Evolutionary conservation across 2,888 invertebrate genomes (phyloP).

Genomic region (Cheilosia pagana): DNA sequence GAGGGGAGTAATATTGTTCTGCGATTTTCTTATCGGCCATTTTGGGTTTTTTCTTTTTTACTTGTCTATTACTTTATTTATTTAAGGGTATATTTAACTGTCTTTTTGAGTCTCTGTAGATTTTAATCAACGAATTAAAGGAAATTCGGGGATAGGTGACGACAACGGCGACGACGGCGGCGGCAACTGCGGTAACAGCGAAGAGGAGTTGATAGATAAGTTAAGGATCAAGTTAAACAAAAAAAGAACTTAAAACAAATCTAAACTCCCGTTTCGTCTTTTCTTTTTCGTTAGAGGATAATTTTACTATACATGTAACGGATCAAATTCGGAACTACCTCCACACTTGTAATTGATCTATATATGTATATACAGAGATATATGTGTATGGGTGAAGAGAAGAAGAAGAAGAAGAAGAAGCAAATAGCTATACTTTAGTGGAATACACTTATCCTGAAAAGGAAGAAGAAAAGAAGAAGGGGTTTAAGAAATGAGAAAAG

Average conservation of each 20-base stretch:
- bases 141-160: slow-evolving; percentile 57
- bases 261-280: slow-evolving; percentile 33
- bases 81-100: slow-evolving; percentile 64
- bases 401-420: slow-evolving; percentile 19
- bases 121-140: slow-evolving; percentile 13
- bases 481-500: slow-evolving; percentile 19
- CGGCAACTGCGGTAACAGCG: slow-evolving; percentile 23
- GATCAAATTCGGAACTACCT: slow-evolving; percentile 23
- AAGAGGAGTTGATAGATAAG: slow-evolving; percentile 16
- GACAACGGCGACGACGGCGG: slow-evolving; percentile 41
- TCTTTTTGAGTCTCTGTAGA: slow-evolving; percentile 61
- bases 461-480: slow-evolving; percentile 54
- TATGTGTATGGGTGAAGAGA: slow-evolving; percentile 36
- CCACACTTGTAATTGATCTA: slow-evolving; percentile 55
- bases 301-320: slow-evolving; percentile 11
- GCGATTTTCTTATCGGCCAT: slow-evolving; percentile 92
- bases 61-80: slow-evolving; percentile 39
- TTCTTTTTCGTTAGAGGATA: slow-evolving; percentile 39
- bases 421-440: slow-evolving; percentile 48
- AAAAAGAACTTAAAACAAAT: slow-evolving; percentile 34
- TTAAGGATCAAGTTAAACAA: slow-evolving; percentile 22
- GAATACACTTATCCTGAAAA: slow-evolving; percentile 65
- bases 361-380: slow-evolving; percentile 35
- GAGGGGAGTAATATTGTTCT: slow-evolving; percentile 91
- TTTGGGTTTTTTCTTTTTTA: slow-evolving; percentile 74